Percentiles rank a stretch among this genome's conserved stretches.
Evolutionary conservation across 2,888 invertebrate genomes (phyloP).

Genomic region (Rhagonycha fulva): DNA sequence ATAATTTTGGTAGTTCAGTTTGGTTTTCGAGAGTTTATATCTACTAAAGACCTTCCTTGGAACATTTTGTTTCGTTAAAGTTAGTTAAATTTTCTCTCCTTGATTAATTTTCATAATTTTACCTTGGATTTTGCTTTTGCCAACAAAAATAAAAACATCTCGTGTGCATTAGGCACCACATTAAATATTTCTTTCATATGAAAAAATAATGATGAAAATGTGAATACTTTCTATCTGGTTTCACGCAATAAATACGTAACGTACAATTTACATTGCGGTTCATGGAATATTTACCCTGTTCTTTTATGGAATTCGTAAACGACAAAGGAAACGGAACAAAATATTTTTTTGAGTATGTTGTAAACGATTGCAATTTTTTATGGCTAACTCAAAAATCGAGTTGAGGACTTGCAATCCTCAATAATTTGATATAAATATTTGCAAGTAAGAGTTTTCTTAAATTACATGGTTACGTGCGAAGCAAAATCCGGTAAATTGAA

Average conservation of each 20-base stretch:
- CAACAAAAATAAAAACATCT: not conserved
- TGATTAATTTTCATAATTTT: not conserved
- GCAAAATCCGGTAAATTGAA: not conserved
- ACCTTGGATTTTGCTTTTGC: not conserved
- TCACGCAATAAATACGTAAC: constrained; percentile 1
- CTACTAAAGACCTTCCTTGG: not conserved
- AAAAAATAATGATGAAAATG: not conserved
- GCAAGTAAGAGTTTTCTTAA: not conserved
- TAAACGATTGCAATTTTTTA: not conserved
- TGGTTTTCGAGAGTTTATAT: constrained; percentile 19
- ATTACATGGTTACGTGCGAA: not conserved
- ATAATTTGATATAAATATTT: not conserved
- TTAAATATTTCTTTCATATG: not conserved
- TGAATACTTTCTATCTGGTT: not conserved
- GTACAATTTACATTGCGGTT: constrained; percentile 10
- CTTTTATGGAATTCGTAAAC: not conserved
- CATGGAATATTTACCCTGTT: constrained; percentile 14
- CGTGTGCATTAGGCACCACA: not conserved
- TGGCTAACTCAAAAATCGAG: not conserved
- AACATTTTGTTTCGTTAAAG: not conserved
- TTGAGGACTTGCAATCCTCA: not conserved
- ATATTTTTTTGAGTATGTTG: not conserved
- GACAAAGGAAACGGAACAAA: constrained; percentile 1
- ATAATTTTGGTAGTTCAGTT: constrained; percentile 27
- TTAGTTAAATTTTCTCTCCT: not conserved